A percentile compares a stretch with the other conserved stretches of the same genome.
Evolutionary conservation across 2,888 invertebrate genomes (phyloP).

Genomic region (Pemphredon lugubris): DNA sequence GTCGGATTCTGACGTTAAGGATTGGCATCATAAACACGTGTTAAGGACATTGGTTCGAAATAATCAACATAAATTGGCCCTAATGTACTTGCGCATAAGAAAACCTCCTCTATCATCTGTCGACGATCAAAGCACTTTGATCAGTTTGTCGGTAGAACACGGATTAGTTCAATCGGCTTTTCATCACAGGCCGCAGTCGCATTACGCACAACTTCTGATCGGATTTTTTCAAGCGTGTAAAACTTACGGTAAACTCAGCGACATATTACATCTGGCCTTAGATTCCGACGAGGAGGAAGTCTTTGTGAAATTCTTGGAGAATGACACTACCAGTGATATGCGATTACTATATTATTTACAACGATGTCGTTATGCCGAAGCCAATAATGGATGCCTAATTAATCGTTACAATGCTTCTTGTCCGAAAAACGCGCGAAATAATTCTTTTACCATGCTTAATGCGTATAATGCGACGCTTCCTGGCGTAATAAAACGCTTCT

Average conservation of each 20-base stretch:
- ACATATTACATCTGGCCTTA: slow-evolving; percentile 85
- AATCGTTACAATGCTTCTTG: slow-evolving; percentile 2
- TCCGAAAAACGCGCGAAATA: slow-evolving; percentile 52
- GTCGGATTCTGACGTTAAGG: slow-evolving; percentile 82
- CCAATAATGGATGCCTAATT: slow-evolving; percentile 54
- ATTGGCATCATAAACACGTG: slow-evolving; percentile 89
- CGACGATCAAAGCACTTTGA: slow-evolving; percentile 80
- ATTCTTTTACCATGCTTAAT: slow-evolving; percentile 66
- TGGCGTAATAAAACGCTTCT: slow-evolving; percentile 71
- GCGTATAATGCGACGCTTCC: slow-evolving; percentile 77
- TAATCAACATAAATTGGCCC: slow-evolving; percentile 86
- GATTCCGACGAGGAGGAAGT: slow-evolving; percentile 85
- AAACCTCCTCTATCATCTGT: slow-evolving; percentile 83
- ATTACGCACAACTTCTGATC: slow-evolving; percentile 72
- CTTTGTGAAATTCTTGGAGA: slow-evolving; percentile 86
- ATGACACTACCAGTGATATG: slow-evolving; percentile 86
- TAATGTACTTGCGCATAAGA: slow-evolving; percentile 86
- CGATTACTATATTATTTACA: slow-evolving; percentile 88
- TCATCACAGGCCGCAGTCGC: slow-evolving; percentile 73
- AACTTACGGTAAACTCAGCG: slow-evolving; percentile 69
- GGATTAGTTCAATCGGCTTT: slow-evolving; percentile 77
- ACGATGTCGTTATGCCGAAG: slow-evolving; percentile 81
- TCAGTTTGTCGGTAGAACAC: slow-evolving; percentile 74
- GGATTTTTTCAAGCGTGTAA: slow-evolving; percentile 76
- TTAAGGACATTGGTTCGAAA: slow-evolving; percentile 86